phyloP scores from a whole-genome alignment of 2,888 invertebrate genomes.

The Glyphotaelius pellucidus region DNA sequence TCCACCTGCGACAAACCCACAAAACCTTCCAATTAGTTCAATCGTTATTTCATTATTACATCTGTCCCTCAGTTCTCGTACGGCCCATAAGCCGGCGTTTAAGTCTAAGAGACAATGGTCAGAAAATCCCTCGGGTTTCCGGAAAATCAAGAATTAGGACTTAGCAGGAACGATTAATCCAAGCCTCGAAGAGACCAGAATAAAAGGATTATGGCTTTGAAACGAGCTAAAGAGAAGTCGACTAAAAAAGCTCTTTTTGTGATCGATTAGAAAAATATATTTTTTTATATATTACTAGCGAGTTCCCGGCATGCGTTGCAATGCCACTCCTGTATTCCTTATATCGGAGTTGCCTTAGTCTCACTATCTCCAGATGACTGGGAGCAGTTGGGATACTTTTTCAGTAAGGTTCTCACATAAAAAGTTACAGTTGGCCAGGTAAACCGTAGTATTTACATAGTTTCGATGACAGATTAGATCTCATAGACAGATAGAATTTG shows the following conservation, averaged over 20 bases:
- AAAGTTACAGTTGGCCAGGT: too few relatives aligned
- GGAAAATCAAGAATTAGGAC: not conserved
- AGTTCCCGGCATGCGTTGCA: too few relatives aligned
- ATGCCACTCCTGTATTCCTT: too few relatives aligned
- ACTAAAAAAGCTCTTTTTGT: not conserved
- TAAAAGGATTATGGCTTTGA: not conserved
- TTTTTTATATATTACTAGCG: too few relatives aligned
- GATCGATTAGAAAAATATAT: not conserved
- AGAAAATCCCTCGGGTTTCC: not conserved
- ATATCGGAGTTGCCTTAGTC: too few relatives aligned
- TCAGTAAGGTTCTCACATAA: too few relatives aligned
- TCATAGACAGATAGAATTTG: too few relatives aligned
- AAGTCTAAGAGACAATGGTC: not conserved
- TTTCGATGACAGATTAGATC: too few relatives aligned
- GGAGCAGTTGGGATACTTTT: too few relatives aligned
- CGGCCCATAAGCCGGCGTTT: not conserved
- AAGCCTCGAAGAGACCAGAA: not conserved
- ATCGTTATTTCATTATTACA: not conserved
- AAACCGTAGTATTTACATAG: too few relatives aligned
- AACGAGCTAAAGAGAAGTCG: not conserved
- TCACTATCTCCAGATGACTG: too few relatives aligned
- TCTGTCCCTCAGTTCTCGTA: not conserved
- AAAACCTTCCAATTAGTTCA: not conserved
- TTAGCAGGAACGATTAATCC: not conserved
- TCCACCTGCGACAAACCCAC: not conserved